Evolutionary conservation across 2,113 vertebrate species (phyloP).

Genomic region (Psammodynastes pulverulentus): DNA sequence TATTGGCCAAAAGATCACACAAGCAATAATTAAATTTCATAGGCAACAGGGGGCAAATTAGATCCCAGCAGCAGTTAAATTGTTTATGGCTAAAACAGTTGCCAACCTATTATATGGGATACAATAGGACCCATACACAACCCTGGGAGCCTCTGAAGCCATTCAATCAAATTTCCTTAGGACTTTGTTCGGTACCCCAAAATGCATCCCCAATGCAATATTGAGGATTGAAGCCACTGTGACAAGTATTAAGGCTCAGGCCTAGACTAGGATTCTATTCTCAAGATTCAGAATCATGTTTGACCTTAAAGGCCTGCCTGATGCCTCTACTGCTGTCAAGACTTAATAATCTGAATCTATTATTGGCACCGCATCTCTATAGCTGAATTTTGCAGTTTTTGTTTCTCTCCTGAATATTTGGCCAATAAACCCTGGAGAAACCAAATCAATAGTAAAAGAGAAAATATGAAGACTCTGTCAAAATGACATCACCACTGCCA

Average conservation of each 20-base stretch:
- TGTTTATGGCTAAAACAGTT: not conserved
- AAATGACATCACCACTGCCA: not conserved
- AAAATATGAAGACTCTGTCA: not conserved
- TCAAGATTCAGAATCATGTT: not conserved
- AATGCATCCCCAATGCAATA: not conserved
- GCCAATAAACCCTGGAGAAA: not conserved
- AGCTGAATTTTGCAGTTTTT: not conserved
- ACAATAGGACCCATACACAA: not conserved
- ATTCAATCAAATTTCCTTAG: not conserved
- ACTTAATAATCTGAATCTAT: not conserved
- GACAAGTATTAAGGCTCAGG: not conserved
- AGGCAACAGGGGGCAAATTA: not conserved
- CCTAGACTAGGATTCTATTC: not conserved
- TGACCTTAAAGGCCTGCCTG: not conserved
- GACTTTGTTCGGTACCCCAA: not conserved
- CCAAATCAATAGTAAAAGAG: not conserved
- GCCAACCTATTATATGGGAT: not conserved
- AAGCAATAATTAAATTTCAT: not conserved
- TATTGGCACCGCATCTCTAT: not conserved
- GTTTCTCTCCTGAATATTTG: not conserved
- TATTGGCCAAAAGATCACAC: not conserved
- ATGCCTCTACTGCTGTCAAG: not conserved
- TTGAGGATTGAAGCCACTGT: not conserved
- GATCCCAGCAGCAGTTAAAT: not conserved
- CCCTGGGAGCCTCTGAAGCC: not conserved